Percentiles rank a stretch among this genome's conserved stretches.
phyloP scores from a whole-genome alignment of 2,113 vertebrate species.

The Amia ocellicauda region DNA sequence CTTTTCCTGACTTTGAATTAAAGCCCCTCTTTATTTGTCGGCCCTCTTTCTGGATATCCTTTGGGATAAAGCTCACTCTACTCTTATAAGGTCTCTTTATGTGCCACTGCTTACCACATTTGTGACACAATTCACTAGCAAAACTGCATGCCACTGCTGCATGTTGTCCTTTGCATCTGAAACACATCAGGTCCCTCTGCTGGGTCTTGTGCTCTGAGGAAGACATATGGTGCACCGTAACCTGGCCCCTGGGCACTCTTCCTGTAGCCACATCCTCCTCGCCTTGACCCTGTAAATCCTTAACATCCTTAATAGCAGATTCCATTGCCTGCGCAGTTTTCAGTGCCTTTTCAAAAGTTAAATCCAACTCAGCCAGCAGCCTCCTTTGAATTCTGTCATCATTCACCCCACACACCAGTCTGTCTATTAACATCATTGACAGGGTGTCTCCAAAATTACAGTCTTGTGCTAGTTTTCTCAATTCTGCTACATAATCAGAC shows the following conservation, averaged over 20 bases:
- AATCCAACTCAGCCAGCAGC: constrained; percentile 15
- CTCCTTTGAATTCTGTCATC: constrained; percentile 16
- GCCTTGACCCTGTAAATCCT: constrained; percentile 18
- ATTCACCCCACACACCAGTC: constrained; percentile 29
- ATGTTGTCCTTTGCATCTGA: constrained; percentile 7
- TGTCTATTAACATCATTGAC: constrained; percentile 23
- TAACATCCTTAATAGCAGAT: constrained; percentile 13
- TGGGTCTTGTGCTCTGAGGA: background rate
- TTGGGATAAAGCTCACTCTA: background rate
- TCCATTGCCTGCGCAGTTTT: constrained; percentile 21
- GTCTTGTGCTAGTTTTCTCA: constrained; percentile 18
- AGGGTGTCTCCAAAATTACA: constrained; percentile 16
- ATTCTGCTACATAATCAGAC: constrained; percentile 18
- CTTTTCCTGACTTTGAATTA: background rate
- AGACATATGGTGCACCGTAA: background rate
- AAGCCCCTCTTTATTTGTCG: constrained; percentile 1
- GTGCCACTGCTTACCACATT: background rate
- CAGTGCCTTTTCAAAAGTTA: constrained; percentile 28
- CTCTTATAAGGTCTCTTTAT: background rate
- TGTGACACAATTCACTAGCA: constrained; percentile 12
- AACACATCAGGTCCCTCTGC: background rate
- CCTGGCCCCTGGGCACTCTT: background rate
- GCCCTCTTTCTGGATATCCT: background rate
- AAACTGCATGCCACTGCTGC: constrained; percentile 13
- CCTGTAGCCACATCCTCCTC: no score